A percentile compares a stretch with the other conserved stretches of the same genome.
Conservation (phyloP, 2,888 invertebrate genomes). For the Parthenolecanium corni region DNA sequence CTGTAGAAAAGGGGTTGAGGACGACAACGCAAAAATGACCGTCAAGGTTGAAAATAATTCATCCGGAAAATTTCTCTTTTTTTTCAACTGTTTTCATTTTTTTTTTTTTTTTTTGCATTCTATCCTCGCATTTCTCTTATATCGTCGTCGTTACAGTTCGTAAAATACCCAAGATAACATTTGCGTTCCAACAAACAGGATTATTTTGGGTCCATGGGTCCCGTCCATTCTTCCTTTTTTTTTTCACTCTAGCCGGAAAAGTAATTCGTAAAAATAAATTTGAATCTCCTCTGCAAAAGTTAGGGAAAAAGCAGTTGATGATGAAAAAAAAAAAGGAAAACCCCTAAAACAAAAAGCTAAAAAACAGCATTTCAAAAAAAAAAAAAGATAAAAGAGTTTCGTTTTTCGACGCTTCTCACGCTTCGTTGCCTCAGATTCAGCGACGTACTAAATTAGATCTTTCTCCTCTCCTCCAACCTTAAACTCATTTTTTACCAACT, state of each 20-base stretch:
- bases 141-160: no score
- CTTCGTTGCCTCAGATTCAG: constrained; percentile 28
- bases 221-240: no score
- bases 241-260: constrained; percentile 19
- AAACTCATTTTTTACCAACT: constrained; percentile 15
- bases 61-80: no score
- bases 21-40: no score
- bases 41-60: no score
- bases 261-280: constrained; percentile 27
- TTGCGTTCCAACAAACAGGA: not conserved
- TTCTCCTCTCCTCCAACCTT: constrained; percentile 6
- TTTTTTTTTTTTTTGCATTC: no score
- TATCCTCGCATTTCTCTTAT: no score
- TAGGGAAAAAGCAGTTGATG: constrained; percentile 6
- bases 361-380: constrained; percentile 21
- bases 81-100: no score
- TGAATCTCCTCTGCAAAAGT: constrained; percentile 11
- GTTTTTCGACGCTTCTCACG: constrained; percentile 28
- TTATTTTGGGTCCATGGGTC: not conserved
- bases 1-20: no score
- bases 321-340: constrained; percentile 15
- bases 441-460: constrained; percentile 28
- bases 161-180: constrained; percentile 1
- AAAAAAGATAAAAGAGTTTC: constrained; percentile 28
- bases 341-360: not conserved